A percentile compares a stretch with the other conserved stretches of the same genome.
Evolutionary conservation across 2,888 invertebrate genomes (phyloP).

Genomic region (Bugula neritina): DNA sequence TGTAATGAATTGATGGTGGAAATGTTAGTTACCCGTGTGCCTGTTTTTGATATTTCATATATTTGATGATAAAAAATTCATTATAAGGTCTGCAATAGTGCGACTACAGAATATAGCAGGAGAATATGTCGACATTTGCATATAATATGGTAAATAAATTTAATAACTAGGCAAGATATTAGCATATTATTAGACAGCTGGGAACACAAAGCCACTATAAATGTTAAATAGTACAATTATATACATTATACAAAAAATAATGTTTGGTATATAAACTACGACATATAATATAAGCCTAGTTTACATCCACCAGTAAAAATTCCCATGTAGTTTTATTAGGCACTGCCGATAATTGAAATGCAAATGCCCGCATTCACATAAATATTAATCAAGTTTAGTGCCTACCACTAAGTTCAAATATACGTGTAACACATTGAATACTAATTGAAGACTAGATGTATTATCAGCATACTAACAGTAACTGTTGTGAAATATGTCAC

Average conservation of each 20-base stretch:
- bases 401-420: not conserved
- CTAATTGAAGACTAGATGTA: not conserved
- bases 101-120: too few species aligned
- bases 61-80: too few species aligned
- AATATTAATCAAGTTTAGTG: not conserved
- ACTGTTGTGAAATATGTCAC: too few species aligned
- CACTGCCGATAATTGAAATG: not conserved
- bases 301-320: not conserved
- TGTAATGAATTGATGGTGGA: too few species aligned
- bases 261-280: not conserved
- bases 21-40: too few species aligned
- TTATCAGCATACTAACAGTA: not conserved
- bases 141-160: too few species aligned
- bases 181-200: not conserved
- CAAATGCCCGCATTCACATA: slow-evolving; percentile 21
- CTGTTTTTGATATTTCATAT: too few species aligned
- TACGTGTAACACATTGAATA: too few species aligned
- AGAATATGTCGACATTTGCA: too few species aligned
- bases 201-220: not conserved
- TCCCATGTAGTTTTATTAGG: not conserved
- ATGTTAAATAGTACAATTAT: not conserved
- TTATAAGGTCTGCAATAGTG: too few species aligned
- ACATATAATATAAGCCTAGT: not conserved
- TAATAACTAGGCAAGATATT: not conserved
- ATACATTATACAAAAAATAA: not conserved